Base-by-base conservation (phyloP, 2,888 invertebrate species). In the Drosophila yooni region DNA sequence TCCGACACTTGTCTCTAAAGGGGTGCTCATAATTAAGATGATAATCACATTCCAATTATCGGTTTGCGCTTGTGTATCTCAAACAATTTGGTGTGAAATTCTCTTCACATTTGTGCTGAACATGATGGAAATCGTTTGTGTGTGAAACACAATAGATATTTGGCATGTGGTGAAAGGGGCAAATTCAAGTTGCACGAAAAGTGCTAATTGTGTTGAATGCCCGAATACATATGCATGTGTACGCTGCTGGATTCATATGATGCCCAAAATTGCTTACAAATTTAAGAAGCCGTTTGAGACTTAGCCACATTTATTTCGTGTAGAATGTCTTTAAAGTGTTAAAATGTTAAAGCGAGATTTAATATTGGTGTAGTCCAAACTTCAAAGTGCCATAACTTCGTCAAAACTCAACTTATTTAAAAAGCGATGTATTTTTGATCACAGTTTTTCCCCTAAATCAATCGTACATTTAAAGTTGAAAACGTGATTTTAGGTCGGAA, bases 1-100 rank as follows among this genome's bases (percentile, higher is more conserved):
- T 54, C 43, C 60, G 34, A 21, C 3, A 56, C 25, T 27, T 29
- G 46, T 68, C 46, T 53, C 61, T 61, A 62, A 53, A 70, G 69
- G 52, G 63, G 57, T 57, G 67, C 63, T 43, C 59, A 76, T 72
- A 65, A 77, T 77, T 60, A 70, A 58, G 74, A 53, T 68, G 54
- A 75, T 74, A 56, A 70, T 75, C 50, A 58, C 56, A 53, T 57
- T 13, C 33, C 52, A 52, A 58, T 67, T 74, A 54, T 60, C 51
- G 27, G 15, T 10, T 40, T 40, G 46, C 15, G 2, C 34, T 50
- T 50, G 25, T 33, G 34, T 27, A 46, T 13, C 31, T 31, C n/a
- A 5, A 31, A 13, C 18, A 25, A 25, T 54, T 27, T 40, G 50
- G 25, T 51, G 40, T 40, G 34, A 65, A 65, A 40, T 40, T 50